phyloP scores from a whole-genome alignment of 1,140 invertebrate genomes.

The Mylabris phalerata region DNA sequence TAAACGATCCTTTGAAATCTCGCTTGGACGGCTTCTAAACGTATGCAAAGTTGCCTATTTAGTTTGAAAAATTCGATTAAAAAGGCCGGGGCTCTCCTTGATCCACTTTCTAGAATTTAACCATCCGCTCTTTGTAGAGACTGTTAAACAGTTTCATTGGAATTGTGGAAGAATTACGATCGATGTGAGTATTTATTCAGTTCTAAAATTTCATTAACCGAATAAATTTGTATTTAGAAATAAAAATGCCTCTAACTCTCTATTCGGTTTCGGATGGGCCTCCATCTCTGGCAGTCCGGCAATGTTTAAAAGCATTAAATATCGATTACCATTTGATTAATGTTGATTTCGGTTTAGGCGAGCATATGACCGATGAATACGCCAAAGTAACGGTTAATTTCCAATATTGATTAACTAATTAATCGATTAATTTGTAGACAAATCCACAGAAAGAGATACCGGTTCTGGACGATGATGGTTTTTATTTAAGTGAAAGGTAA shows the following conservation, averaged over 20 bases:
- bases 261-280: slow-evolving; percentile 68
- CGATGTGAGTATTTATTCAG: too few species aligned
- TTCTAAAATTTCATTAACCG: too few species aligned
- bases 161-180: too few species aligned
- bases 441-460: slow-evolving; percentile 77
- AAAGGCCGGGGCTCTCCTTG: too few species aligned
- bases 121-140: too few species aligned
- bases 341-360: slow-evolving; percentile 59
- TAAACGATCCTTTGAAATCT: too few species aligned
- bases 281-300: slow-evolving; percentile 63
- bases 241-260: slow-evolving; percentile 49
- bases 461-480: slow-evolving; percentile 64
- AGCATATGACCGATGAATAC: slow-evolving; percentile 64
- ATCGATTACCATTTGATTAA: slow-evolving; percentile 57
- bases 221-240: too few species aligned
- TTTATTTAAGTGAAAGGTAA: slow-evolving; percentile 62
- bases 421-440: slow-evolving; percentile 46
- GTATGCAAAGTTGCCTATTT: too few species aligned
- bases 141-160: too few species aligned
- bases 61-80: too few species aligned
- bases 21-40: too few species aligned
- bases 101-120: too few species aligned
- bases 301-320: slow-evolving; percentile 55
- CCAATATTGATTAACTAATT: not conserved
- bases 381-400: slow-evolving; percentile 48